These are phyloP conservation scores for Anarhynchus alexandrinus DNA, from an alignment of 2,113 vertebrate genomes.

Conservation along the genomic window DNA sequence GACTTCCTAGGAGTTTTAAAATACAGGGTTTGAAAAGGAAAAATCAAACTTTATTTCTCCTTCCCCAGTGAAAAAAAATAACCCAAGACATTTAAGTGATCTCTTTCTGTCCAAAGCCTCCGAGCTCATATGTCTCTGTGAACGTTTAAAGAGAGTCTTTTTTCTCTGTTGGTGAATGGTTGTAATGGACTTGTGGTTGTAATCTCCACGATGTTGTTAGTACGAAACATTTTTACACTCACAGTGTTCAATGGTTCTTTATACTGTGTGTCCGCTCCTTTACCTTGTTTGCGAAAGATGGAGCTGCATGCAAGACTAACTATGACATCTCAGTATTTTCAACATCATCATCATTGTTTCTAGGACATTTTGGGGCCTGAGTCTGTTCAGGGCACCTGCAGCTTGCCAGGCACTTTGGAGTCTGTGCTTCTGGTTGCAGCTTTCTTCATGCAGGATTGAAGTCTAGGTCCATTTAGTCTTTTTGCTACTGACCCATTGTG, in stretches of 20 bases:
- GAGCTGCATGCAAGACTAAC: accelerated
- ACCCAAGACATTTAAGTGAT: background rate
- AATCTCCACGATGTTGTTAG: background rate
- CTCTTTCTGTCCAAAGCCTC: background rate
- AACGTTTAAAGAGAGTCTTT: background rate
- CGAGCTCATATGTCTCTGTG: background rate
- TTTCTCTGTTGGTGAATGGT: background rate
- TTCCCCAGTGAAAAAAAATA: background rate
- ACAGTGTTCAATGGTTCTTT: background rate
- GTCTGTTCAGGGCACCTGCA: background rate
- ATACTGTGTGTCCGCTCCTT: background rate
- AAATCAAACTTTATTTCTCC: background rate
- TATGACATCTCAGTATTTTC: background rate
- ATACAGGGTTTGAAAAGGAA: background rate
- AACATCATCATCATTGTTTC: background rate
- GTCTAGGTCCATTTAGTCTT: background rate
- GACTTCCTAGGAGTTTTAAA: background rate
- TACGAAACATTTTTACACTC: background rate
- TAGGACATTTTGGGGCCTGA: background rate
- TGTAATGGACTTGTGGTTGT: background rate
- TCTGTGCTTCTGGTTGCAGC: background rate
- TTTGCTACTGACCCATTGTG: background rate
- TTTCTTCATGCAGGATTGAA: background rate
- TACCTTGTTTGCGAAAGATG: background rate
- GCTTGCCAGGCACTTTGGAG: background rate